Evolutionary conservation across 2,888 invertebrate species (phyloP), one percentile per base, ranked within the genome.

Genomic region (Caenorhabditis doughertyi): DNA sequence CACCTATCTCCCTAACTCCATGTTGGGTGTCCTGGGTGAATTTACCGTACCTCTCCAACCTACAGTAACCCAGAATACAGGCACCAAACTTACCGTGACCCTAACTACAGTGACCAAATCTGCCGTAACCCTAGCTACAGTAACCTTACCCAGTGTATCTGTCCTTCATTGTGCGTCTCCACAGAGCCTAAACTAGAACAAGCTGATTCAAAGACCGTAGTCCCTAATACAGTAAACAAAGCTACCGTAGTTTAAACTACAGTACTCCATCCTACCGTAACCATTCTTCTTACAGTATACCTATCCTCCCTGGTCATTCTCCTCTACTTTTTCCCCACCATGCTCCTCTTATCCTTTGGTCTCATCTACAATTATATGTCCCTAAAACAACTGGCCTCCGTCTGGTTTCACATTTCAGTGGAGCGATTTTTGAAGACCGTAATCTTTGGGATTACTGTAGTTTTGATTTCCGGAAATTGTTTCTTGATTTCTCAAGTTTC

Each of bases 321-420:
- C 18, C 27, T 80, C 29, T 80, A 80, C 62, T 80, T 80, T 27
- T 60, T 80, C 35, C 80, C 80, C 27, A 80, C 80, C 9, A 73
- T 80, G 73, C 64, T 80, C 3, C 55, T 80, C 7, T 35, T 80
- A 21, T 73, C 73, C 11, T 80, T 80, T 18, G 80, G 80, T 5
- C 44, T 80, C 5, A 73, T 80, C 23, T 80, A 80, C 62, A 80
- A 80, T 21, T 80, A 65, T 25, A 68, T 80, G 56, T 80, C 80
- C 1, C 25, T 80, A 13, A 73, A 68, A 62, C 72, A 68, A 55
- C 39, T 80, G 16, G 18, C 60, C 3, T 51, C 80, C 1, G 60
- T 47, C 16, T 47, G 65, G 21, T 80, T 80, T 32, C 47, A 80
- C 21, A 67, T 68, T 13, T 67, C 80, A 0, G 39, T 80, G 5